phyloP scores from a whole-genome alignment of 2,113 vertebrate species.

The Calyptommatus sinebrachiatus region DNA sequence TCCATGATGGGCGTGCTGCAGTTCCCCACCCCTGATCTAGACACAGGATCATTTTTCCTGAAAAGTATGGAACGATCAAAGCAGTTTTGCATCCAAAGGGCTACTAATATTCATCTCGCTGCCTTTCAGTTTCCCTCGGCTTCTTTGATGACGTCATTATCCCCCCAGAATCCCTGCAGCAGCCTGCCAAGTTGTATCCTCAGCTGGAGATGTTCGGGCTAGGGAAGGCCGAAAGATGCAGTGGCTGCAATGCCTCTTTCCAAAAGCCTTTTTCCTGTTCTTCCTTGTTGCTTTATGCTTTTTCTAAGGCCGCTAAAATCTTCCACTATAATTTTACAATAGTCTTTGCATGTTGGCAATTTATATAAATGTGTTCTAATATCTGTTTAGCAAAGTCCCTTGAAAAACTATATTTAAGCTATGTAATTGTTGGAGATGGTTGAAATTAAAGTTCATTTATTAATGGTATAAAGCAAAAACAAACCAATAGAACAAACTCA shows the following conservation, averaged over 20 bases:
- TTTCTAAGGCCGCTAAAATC: background rate
- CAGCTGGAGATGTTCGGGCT: background rate
- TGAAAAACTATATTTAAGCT: background rate
- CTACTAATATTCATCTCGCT: background rate
- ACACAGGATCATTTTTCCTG: too few relatives aligned
- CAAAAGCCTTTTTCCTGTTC: too few relatives aligned
- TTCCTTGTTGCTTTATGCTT: too few relatives aligned
- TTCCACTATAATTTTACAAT: background rate
- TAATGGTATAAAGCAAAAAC: background rate
- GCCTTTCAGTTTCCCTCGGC: slow-evolving; percentile 74
- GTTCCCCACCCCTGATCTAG: too few relatives aligned
- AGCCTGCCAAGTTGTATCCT: slow-evolving; percentile 92
- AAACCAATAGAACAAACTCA: background rate
- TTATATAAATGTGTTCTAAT: background rate
- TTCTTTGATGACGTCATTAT: slow-evolving; percentile 87
- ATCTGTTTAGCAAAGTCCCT: too few relatives aligned
- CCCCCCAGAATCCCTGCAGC: slow-evolving; percentile 85
- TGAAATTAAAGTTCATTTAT: too few relatives aligned
- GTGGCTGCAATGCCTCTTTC: background rate
- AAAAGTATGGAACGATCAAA: too few relatives aligned
- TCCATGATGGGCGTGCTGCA: too few relatives aligned
- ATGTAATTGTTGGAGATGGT: background rate
- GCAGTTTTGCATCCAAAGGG: background rate
- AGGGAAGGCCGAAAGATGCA: background rate
- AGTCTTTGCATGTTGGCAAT: background rate